These are phyloP conservation scores for Metaphire vulgaris DNA, from an alignment of 1,140 invertebrate genomes.

Conservation along the genomic window DNA sequence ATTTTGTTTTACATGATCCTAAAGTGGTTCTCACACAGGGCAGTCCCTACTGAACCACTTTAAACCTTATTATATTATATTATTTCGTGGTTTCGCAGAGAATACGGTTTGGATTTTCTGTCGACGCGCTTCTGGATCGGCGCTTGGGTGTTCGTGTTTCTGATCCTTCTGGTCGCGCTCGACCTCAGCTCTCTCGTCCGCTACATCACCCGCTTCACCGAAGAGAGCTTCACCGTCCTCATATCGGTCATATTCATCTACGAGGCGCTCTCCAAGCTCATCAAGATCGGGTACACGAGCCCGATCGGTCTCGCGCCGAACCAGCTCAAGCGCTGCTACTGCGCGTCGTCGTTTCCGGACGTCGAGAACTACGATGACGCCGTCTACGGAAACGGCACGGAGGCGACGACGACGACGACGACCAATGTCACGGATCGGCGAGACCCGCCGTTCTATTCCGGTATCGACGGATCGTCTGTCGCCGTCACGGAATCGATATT, in stretches of 20 bases:
- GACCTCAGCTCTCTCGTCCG: constrained; percentile 92
- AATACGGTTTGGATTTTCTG: constrained; percentile 77
- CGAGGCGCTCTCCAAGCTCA: constrained; percentile 67
- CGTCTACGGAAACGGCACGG: not conserved
- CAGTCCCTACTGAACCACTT: too few species aligned
- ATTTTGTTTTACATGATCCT: too few species aligned
- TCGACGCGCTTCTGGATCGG: constrained; percentile 89
- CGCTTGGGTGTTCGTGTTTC: constrained; percentile 82
- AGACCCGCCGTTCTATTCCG: too few species aligned
- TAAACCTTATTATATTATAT: too few species aligned
- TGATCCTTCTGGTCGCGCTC: constrained; percentile 81
- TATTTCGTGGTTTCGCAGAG: too few species aligned
- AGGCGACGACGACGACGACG: too few species aligned
- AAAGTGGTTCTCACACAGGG: too few species aligned
- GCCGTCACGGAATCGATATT: not conserved
- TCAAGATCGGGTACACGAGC: constrained; percentile 29
- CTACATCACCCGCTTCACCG: constrained; percentile 97
- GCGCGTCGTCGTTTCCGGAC: not conserved
- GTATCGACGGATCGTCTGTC: too few species aligned
- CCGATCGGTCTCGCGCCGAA: not conserved
- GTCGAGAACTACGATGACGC: not conserved
- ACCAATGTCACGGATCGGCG: too few species aligned
- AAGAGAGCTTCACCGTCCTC: constrained; percentile 96
- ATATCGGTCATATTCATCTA: constrained; percentile 99
- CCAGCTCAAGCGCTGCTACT: not conserved